These are phyloP conservation scores for Plutella xylostella DNA, from an alignment of 2,888 invertebrate species.

Conservation along the genomic window DNA sequence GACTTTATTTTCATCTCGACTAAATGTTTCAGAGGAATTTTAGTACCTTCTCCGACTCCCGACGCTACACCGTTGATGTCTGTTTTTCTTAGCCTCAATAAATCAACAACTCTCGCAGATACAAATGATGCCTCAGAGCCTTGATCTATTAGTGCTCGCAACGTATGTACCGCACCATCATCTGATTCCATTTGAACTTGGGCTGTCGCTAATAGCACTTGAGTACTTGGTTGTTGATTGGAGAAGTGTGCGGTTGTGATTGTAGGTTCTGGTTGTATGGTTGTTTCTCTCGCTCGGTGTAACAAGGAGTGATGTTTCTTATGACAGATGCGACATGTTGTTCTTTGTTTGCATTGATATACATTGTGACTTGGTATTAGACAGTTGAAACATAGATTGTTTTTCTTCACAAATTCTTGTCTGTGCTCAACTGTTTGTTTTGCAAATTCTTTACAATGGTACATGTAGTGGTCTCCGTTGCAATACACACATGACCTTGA, in stretches of 20 bases:
- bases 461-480: too few species aligned
- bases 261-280: background rate
- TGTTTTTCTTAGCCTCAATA: too few species aligned
- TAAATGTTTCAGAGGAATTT: too few species aligned
- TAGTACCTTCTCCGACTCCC: too few species aligned
- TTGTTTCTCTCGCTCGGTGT: background rate
- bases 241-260: background rate
- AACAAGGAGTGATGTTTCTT: background rate
- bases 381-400: too few species aligned
- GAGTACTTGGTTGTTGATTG: too few species aligned
- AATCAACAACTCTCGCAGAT: background rate
- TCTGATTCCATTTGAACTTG: background rate
- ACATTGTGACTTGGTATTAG: background rate
- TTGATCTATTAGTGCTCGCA: background rate
- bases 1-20: background rate
- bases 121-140: background rate
- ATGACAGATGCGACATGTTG: background rate
- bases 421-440: too few species aligned
- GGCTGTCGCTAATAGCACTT: too few species aligned
- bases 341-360: background rate
- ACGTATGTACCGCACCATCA: background rate
- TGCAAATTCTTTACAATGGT: too few species aligned
- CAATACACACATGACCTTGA: too few species aligned
- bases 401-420: too few species aligned
- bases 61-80: too few species aligned